A percentile compares a stretch with the other conserved stretches of the same genome.
phyloP scores from a whole-genome alignment of 2,888 invertebrate species.

The Drosophila antonietae region DNA sequence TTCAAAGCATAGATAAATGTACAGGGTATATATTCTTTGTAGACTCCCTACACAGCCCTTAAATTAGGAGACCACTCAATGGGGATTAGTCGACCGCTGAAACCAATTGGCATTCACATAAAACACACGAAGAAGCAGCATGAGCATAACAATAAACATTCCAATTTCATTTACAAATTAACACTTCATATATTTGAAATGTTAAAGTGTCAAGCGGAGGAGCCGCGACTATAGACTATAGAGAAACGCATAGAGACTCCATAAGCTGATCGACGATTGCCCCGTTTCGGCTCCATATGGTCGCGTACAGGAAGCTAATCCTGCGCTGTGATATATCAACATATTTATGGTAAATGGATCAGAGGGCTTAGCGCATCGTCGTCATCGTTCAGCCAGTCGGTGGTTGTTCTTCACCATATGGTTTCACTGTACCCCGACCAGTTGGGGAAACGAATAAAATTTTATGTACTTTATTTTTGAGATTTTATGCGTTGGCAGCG shows the following conservation, averaged over 20 bases:
- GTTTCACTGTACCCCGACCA: slow-evolving; percentile 18
- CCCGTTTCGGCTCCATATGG: slow-evolving; percentile 68
- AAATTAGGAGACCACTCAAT: neutral
- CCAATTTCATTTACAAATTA: slow-evolving; percentile 68
- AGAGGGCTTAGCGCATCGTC: slow-evolving; percentile 59
- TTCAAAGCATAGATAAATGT: neutral
- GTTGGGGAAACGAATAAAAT: slow-evolving; percentile 50
- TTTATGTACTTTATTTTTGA: slow-evolving; percentile 58
- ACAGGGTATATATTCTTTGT: neutral
- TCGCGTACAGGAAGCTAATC: slow-evolving; percentile 77
- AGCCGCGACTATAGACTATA: neutral
- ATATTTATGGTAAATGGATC: slow-evolving; percentile 80
- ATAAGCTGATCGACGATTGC: neutral
- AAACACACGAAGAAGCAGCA: slow-evolving; percentile 46
- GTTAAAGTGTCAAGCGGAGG: slow-evolving; percentile 52
- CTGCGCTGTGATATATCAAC: slow-evolving; percentile 80
- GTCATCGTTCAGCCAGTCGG: slow-evolving; percentile 29
- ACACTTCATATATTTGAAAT: slow-evolving; percentile 71
- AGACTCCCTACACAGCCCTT: neutral
- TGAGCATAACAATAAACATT: slow-evolving; percentile 66
- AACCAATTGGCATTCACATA: slow-evolving; percentile 57
- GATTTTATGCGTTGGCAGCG: slow-evolving; percentile 56
- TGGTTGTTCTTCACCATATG: slow-evolving; percentile 66
- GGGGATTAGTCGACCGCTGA: slow-evolving; percentile 14
- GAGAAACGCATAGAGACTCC: neutral